These are phyloP conservation scores for Oxytorus armatus DNA, from an alignment of 2,888 invertebrate genomes.

Conservation along the genomic window DNA sequence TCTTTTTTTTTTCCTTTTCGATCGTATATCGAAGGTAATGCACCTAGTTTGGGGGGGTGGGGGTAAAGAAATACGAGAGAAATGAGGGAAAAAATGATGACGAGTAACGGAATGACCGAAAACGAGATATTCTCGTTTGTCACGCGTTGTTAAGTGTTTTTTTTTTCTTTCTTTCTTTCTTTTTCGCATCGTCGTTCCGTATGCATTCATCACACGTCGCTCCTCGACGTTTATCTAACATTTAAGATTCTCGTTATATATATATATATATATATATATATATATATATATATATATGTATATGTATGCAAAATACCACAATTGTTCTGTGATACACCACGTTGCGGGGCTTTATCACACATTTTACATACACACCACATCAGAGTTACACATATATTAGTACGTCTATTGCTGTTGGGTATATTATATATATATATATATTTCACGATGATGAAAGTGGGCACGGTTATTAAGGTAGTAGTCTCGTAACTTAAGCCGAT, in stretches of 20 bases:
- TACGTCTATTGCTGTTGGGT: conserved; percentile 73
- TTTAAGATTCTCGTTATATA: conserved; percentile 77
- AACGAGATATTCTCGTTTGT: conserved; percentile 4
- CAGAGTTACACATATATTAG: conserved; percentile 61
- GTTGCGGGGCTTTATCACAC: conserved; percentile 84
- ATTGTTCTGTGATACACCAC: conserved; percentile 85
- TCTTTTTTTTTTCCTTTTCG: neutral
- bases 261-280: conserved; percentile 71
- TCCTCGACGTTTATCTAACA: conserved; percentile 82
- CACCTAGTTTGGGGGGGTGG: too few relatives aligned
- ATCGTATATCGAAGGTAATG: conserved; percentile 1
- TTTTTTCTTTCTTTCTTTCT: conserved; percentile 1
- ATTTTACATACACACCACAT: conserved; percentile 66
- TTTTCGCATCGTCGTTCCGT: conserved; percentile 78
- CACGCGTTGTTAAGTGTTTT: neutral
- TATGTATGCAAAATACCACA: conserved; percentile 81
- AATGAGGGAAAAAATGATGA: neutral
- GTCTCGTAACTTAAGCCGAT: too few relatives aligned
- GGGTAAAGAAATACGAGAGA: neutral
- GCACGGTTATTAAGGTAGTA: too few relatives aligned
- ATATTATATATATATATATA: conserved; percentile 51
- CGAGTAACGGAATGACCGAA: too few relatives aligned
- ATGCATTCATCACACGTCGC: conserved; percentile 80
- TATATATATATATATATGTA: conserved; percentile 64
- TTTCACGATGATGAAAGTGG: conserved; percentile 2